Evolutionary conservation across 2,113 vertebrate genomes (phyloP), one percentile per base, ranked within the genome.

Genomic region (Lophura nycthemera): DNA sequence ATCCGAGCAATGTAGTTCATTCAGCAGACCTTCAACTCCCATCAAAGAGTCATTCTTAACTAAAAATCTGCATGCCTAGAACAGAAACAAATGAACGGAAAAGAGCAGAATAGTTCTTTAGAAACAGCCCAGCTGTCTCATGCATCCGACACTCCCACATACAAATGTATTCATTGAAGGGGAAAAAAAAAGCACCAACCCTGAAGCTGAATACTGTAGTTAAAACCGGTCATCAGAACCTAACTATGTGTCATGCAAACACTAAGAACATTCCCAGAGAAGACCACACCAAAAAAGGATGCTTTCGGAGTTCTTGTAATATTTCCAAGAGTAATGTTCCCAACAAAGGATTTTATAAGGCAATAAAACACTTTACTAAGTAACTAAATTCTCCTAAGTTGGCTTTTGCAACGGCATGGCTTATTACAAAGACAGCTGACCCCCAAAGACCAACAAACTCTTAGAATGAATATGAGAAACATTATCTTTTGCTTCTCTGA

Each of bases 1-100:
- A 95, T 83, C 89, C 73, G 48, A 94, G 91, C 79, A 95, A 81
- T 66, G 88, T 13, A 77, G 83, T 18, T 88, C 94, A 95, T 97
- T 96, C 95, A 97, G 75, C 0, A 95, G 91, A 77, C 72, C n/a
- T 0, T 57, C 89, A 88, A 22, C 52, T 95, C 47, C 89, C 85
- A 83, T 96, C 95, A 97, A 97, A 97, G 94, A 92, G 77, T 89
- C 86, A 95, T 96, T 95, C 96, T 96, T 93, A 94, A 64, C n/a
- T 80, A 7, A 56, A 89, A 75, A 93, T 78, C 93, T 69, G 91
- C 79, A 69, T 80, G 88, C 91, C 94, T 72, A 9, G 64, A 91
- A 81, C 71, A 89, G 91, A 86, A 74, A 89, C 89, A 96, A 95
- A 88, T 83, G 91, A 95, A 96, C 93, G 96, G 94, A 95, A 96